These are phyloP conservation scores for Xerus rutilus DNA, from an alignment of 2,797 vertebrate species.

Conservation along the genomic window DNA sequence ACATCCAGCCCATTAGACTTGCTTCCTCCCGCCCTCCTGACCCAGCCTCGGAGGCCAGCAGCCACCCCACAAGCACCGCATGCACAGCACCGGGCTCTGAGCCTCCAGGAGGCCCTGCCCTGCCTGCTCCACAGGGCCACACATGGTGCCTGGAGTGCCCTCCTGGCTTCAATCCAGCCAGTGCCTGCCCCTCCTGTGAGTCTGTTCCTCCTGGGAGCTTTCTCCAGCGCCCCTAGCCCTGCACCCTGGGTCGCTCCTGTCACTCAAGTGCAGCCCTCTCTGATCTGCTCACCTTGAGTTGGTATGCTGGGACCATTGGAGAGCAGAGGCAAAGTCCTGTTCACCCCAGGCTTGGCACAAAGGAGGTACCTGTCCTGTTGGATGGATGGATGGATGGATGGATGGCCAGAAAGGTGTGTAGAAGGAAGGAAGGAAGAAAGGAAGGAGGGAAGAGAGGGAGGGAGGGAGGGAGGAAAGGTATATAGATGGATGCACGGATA, in stretches of 20 bases:
- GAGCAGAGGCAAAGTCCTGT: background rate
- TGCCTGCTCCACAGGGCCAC: no score
- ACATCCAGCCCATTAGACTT: background rate
- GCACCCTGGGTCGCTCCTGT: background rate
- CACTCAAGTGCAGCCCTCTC: rapidly evolving
- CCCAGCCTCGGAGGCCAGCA: constrained; percentile 67
- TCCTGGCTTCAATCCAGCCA: background rate
- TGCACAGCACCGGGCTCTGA: background rate
- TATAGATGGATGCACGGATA: background rate
- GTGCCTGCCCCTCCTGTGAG: background rate
- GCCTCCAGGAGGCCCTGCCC: no score
- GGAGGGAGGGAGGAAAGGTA: no score
- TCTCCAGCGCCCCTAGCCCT: background rate
- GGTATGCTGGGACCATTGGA: background rate
- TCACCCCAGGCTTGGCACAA: background rate
- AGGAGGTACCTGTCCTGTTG: background rate
- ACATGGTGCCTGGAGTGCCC: no score
- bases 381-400: background rate
- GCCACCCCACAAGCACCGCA: background rate
- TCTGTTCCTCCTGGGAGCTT: no score
- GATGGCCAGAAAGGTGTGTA: no score
- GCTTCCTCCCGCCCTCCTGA: background rate
- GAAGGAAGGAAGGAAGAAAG: no score
- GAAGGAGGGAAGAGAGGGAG: rapidly evolving
- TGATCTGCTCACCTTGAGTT: background rate